Evolutionary conservation across 2,113 vertebrate species (phyloP), one percentile per base, ranked within the genome.

Genomic region (Sula dactylatra): DNA sequence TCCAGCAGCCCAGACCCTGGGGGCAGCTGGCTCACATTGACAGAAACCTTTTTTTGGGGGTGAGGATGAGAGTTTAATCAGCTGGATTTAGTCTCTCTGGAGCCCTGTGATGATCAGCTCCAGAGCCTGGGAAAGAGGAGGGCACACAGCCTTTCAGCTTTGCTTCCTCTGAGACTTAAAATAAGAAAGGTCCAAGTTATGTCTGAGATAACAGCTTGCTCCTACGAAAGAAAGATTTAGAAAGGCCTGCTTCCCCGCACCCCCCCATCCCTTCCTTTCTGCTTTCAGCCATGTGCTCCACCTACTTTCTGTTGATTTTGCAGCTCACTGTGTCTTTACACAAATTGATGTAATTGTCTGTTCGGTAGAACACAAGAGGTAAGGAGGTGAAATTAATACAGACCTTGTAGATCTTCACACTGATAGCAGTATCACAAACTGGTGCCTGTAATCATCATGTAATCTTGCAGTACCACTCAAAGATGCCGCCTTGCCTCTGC

Each of bases 241-340:
- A 65, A 84, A 56, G 22, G 8, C 21, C 17, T 89, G 18, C 7
- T 72, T 9, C 3, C 9, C 27, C 16, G n/a, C 11, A 19, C 31
- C 18, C 34, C 6, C 5, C 11, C 0, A 0, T 36, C 7, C 2
- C 16, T 45, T 90, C 9, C 14, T 36, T n/a, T 64, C 44, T 50
- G 25, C 32, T 78, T 82, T 71, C 16, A 32, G 45, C 8, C 26
- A 10, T 2, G 2, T 34, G 4, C 14, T 67, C 26, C 47, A 42
- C 3, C 6, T 38, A 34, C 10, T 44, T 79, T 49, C 42, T 55
- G n/a, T 32, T 88, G 27, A 69, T 78, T 91, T 73, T 81, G 13
- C 16, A 78, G 18, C 19, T 80, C 34, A 36, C 7, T 34, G 6
- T 42, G 14, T 56, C 29, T 24, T 50, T 65, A 38, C 26, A 20